phyloP scores from a whole-genome alignment of 2,113 vertebrate species.

The Bos taurus region DNA sequence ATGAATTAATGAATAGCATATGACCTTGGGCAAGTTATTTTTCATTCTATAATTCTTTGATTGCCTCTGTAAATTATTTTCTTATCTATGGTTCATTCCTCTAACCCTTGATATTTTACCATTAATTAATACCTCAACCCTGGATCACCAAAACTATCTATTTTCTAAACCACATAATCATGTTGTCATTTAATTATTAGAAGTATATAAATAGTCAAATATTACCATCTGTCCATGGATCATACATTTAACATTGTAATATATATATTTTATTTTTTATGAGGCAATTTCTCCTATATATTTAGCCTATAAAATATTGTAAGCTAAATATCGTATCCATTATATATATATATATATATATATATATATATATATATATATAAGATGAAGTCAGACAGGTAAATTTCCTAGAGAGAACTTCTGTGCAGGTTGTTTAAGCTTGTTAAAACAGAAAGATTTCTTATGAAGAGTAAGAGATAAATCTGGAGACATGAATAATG shows the following conservation, averaged over 20 bases:
- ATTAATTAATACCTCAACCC: conserved; percentile 43
- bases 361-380: background rate
- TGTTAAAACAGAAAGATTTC: background rate
- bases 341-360: background rate
- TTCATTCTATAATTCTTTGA: background rate
- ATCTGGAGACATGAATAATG: background rate
- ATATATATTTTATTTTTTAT: background rate
- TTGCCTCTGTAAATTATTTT: background rate
- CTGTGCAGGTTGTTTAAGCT: background rate
- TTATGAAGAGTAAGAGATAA: background rate
- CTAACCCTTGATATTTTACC: conserved; percentile 43
- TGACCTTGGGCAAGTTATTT: background rate
- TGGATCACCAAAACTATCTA: background rate
- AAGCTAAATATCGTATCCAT: background rate
- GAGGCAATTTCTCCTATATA: background rate
- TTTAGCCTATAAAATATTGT: background rate
- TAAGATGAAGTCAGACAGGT: background rate
- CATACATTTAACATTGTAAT: background rate
- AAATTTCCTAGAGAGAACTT: background rate
- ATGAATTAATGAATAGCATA: background rate
- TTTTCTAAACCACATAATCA: conserved; percentile 41
- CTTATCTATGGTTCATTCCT: background rate
- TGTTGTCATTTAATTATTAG: background rate
- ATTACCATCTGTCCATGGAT: background rate
- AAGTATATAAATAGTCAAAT: background rate